Evolutionary conservation across 2,797 vertebrate species (phyloP), one percentile per base, ranked within the genome.

Genomic region (Halcyon badia): DNA sequence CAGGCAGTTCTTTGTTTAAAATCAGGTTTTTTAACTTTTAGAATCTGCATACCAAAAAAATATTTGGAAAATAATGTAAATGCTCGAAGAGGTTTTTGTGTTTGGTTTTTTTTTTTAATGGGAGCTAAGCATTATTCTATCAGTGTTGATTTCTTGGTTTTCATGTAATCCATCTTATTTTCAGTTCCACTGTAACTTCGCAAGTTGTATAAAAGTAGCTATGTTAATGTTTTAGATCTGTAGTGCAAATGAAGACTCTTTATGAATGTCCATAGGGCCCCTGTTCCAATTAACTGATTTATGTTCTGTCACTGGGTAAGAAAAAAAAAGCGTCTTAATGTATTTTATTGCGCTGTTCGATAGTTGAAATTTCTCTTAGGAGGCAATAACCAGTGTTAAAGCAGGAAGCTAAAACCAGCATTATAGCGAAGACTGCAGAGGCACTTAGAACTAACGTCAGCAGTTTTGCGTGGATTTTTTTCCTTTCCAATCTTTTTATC

Each of bases 401-500:
- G 49, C 30, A 73, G 80, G 65, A 88, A 60, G 39, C 65, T 85
- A n/a, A 73, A 85, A 8, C 37, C 71, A 75, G 52, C 62, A 48
- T 70, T 75, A 46, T 3, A 20, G 68, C 13, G 14, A 65, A 91
- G 90, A 22, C 70, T 87, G 33, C 77, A 76, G 80, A 92, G 85
- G 52, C 60, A 65, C 68, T 96, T 90, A 44, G 7, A 66, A 69
- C 26, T 30, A 90, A 69, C 0, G 9, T 89, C 81, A 85, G 90
- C 83, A 73, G 25, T 57, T 97, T 82, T 9, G 44, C 33, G 52
- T 60, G 42, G n/a, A 0, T 31, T 16, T 66, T 91, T 78, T 77
- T 24, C 19, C 19, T 91, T 89, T 94, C n/a, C 96, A 96, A 76
- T 97, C 80, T 91, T 97, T 98, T 97, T 97, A 94, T 97, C 92